Evolutionary conservation across 1,140 invertebrate genomes (phyloP).

Genomic region (Drosophila quadrilineata): DNA sequence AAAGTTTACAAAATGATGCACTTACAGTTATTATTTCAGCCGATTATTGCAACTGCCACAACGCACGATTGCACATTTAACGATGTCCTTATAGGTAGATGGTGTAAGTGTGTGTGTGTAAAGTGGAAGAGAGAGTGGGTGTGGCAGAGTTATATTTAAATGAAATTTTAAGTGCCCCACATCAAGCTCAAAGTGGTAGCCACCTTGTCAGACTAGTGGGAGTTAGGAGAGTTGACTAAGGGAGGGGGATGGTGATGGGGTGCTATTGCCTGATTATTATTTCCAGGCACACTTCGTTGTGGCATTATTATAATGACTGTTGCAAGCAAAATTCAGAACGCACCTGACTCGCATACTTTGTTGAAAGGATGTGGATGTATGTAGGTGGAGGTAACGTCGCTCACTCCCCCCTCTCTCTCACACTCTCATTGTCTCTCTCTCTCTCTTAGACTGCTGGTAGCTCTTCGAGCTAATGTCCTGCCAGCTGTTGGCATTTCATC

Average conservation of each 20-base stretch:
- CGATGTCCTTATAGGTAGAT: constrained; percentile 36
- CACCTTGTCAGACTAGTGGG: constrained; percentile 1
- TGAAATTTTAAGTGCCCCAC: constrained; percentile 71
- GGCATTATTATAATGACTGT: constrained; percentile 81
- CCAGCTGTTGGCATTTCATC: constrained; percentile 61
- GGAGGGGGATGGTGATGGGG: not conserved
- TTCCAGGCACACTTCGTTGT: constrained; percentile 80
- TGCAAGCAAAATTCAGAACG: constrained; percentile 79
- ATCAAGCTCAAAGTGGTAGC: constrained; percentile 22
- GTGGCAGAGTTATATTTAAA: constrained; percentile 59
- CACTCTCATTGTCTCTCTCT: too few relatives aligned
- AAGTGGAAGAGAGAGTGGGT: constrained; percentile 12
- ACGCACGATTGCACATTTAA: constrained; percentile 72
- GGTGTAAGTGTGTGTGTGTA: constrained; percentile 18
- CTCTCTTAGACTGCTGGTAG: constrained; percentile 5
- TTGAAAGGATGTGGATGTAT: constrained; percentile 9
- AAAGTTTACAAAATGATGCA: constrained; percentile 68
- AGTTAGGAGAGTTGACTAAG: not conserved
- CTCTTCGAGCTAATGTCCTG: constrained; percentile 61
- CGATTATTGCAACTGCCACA: constrained; percentile 67
- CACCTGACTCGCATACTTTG: constrained; percentile 72
- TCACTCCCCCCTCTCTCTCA: too few relatives aligned
- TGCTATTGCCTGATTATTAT: constrained; percentile 68
- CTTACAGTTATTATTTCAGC: constrained; percentile 72
- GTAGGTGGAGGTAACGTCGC: too few relatives aligned